Evolutionary conservation across 2,797 vertebrate species (phyloP).

Genomic region (Denticeps clupeoides): DNA sequence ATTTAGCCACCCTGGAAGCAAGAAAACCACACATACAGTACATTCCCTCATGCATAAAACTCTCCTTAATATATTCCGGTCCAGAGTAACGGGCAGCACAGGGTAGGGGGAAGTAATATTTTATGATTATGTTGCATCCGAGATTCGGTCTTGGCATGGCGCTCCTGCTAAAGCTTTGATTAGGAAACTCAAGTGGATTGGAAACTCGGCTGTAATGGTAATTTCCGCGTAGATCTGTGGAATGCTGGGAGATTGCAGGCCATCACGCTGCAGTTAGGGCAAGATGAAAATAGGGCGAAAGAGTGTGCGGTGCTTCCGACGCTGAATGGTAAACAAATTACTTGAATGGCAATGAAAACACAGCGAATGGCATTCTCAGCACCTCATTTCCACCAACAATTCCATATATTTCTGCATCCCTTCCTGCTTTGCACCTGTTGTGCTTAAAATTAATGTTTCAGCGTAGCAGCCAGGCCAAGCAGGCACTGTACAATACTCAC

Average conservation of each 20-base stretch:
- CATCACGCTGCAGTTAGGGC: constrained; percentile 33
- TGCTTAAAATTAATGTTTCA: too few relatives aligned
- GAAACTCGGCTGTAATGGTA: constrained; percentile 45
- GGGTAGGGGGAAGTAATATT: constrained; percentile 43
- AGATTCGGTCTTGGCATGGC: constrained; percentile 38
- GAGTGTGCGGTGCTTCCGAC: constrained; percentile 42
- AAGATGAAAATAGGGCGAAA: constrained; percentile 39
- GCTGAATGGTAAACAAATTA: constrained; percentile 56
- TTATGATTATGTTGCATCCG: constrained; percentile 50
- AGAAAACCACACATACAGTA: too few relatives aligned
- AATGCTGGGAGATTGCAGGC: constrained; percentile 43
- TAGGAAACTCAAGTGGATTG: constrained; percentile 48
- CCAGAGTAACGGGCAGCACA: too few relatives aligned
- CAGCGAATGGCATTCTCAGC: constrained; percentile 27
- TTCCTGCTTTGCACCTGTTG: neutral
- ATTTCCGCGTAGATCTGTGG: constrained; percentile 50
- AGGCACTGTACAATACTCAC: too few relatives aligned
- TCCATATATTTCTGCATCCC: neutral
- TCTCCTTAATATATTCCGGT: too few relatives aligned
- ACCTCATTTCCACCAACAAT: neutral
- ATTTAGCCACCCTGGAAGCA: too few relatives aligned
- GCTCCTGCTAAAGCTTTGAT: constrained; percentile 47
- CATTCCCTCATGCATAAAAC: too few relatives aligned
- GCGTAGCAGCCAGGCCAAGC: too few relatives aligned
- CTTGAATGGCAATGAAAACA: constrained; percentile 52